Percentiles rank a stretch among this genome's conserved stretches.
phyloP scores from a whole-genome alignment of 2,113 vertebrate genomes.

The Dicerorhinus sumatrensis region DNA sequence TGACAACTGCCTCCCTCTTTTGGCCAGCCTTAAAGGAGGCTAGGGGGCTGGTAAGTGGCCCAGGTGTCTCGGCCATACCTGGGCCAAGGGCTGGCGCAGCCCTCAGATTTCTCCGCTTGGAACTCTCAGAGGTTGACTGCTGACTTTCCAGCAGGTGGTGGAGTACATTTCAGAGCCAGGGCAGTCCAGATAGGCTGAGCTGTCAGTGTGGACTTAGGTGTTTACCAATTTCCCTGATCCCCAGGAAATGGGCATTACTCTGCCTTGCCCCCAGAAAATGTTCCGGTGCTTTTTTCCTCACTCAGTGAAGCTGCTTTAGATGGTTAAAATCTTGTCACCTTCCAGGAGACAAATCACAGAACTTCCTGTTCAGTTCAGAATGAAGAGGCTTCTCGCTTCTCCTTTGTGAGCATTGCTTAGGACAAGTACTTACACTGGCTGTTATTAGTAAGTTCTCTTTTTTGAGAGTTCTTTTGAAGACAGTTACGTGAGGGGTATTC shows the following conservation, averaged over 20 bases:
- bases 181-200: background rate
- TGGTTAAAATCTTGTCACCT: background rate
- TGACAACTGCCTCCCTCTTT: background rate
- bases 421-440: background rate
- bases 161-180: background rate
- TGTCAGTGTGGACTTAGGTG: background rate
- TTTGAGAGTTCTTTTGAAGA: background rate
- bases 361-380: background rate
- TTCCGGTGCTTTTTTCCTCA: background rate
- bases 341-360: background rate
- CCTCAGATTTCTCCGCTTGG: background rate
- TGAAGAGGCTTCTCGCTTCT: background rate
- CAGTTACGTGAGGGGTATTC: background rate
- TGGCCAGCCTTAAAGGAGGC: background rate
- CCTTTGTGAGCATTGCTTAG: background rate
- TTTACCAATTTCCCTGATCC: background rate
- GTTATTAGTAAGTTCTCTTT: background rate
- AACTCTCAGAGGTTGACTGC: background rate
- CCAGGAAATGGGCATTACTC: background rate
- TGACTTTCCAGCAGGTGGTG: background rate
- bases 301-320: background rate
- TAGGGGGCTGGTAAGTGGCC: background rate
- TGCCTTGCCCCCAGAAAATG: background rate
- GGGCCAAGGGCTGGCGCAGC: background rate
- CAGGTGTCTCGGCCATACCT: accelerated